Base-by-base conservation (phyloP, 2,797 vertebrate species). In the Muscicapa comitata region DNA sequence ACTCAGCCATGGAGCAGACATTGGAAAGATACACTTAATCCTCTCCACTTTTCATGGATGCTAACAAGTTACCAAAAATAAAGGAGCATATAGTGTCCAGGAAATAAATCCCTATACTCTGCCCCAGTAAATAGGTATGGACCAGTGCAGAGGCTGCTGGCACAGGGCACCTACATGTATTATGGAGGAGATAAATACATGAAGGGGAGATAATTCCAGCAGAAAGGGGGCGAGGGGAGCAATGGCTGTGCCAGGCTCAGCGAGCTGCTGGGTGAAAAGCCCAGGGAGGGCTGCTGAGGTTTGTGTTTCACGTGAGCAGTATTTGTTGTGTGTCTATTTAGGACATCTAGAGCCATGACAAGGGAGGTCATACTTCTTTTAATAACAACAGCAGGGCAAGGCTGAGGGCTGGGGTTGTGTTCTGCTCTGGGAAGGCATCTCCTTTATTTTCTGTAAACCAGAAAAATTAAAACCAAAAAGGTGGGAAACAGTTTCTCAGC, bases 21-120 rank as follows among this genome's bases (percentile, higher is more conserved):
- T n/a, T 10, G 31, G 91, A 95, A 93, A 96, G 83, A 97, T 42
- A 96, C 97, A 95, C 94, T 94, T 96, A 96, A 96, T 97, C 95
- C 94, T 88, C 80, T 76, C 82, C 54, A 58, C 91, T 96, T 96
- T 94, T 92, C 88, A 96, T 80, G 81, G 88, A 19, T 17, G 88
- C 94, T 92, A 94, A 96, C 73, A 82, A 89, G 92, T 70, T 93
- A 73, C 95, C 95, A 93, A 95, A 97, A 96, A 97, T 97, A 96
- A 96, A 92, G 79, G 45, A 79, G 75, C 68, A 25, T 84, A 38
- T 4, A 58, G 53, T 16, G 71, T 47, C 89, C 84, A 93, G 83
- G 42, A 76, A 91, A 93, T 38, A 81, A 94, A 95, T 59, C 88
- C 79, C 87, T 42, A 2, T 78, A 77, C 70, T 93, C 45, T 67